Conservation (phyloP, 1,140 invertebrate species). For the Eupristina koningsbergeri region DNA sequence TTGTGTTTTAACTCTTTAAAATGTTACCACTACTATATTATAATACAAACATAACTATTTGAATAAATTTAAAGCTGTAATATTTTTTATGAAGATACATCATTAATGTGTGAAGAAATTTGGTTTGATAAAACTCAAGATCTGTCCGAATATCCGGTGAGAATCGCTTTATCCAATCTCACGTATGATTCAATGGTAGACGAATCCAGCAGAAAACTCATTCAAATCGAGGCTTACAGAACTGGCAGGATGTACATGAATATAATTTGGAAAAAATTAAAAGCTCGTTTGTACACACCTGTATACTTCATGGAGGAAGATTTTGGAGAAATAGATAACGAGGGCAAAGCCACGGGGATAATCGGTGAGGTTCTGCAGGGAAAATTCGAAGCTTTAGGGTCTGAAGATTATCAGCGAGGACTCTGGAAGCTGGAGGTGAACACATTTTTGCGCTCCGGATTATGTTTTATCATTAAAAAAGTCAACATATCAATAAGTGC, state of each 20-base stretch:
- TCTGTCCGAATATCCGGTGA: background rate
- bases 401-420: constrained; percentile 15
- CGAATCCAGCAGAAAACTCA: background rate
- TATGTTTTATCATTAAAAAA: constrained; percentile 9
- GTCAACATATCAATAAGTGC: background rate
- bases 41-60: too few relatives aligned
- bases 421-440: constrained; percentile 20
- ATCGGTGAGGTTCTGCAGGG: background rate
- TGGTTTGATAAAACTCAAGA: constrained; percentile 20
- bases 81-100: background rate
- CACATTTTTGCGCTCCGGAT: background rate
- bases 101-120: background rate
- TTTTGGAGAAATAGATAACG: background rate
- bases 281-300: background rate
- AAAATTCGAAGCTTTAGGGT: background rate
- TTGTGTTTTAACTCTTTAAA: too few relatives aligned
- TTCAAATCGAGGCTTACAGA: constrained; percentile 5
- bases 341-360: background rate
- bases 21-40: too few relatives aligned
- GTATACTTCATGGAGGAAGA: background rate
- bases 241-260: background rate
- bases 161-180: background rate
- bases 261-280: constrained; percentile 19
- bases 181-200: background rate
- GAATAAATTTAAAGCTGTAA: too few relatives aligned